A percentile compares a stretch with the other conserved stretches of the same genome.
These are phyloP conservation scores for Eilema griseolum DNA, from an alignment of 2,888 invertebrate species.

Conservation along the genomic window DNA sequence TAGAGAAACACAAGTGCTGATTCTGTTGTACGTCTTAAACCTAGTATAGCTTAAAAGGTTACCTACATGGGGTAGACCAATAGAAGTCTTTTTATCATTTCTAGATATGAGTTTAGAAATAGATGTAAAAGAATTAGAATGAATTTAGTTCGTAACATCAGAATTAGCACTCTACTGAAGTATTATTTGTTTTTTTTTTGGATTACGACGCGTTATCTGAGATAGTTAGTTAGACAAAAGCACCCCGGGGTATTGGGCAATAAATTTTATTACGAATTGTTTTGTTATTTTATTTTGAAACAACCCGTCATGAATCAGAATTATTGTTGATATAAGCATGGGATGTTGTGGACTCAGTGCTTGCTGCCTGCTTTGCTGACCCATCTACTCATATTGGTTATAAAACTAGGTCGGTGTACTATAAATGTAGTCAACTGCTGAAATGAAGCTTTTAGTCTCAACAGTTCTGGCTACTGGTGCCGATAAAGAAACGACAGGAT, in stretches of 20 bases:
- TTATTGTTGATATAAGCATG: too few species aligned
- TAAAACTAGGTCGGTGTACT: too few species aligned
- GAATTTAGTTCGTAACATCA: not conserved
- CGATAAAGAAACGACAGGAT: too few species aligned
- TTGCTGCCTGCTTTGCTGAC: too few species aligned
- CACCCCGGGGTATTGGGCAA: constrained; percentile 48
- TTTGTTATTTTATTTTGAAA: constrained; percentile 36
- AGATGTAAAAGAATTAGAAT: constrained; percentile 7
- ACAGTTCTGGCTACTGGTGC: too few species aligned
- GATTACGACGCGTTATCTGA: constrained; percentile 41
- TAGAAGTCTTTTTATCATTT: constrained; percentile 1
- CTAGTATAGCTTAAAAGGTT: not conserved
- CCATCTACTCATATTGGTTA: too few species aligned
- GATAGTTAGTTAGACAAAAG: constrained; percentile 40
- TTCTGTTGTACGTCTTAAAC: constrained; percentile 8
- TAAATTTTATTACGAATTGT: constrained; percentile 57
- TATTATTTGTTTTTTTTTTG: constrained; percentile 32
- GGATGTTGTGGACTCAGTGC: too few species aligned
- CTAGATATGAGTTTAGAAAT: not conserved
- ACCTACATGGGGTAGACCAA: not conserved
- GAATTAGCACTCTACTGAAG: constrained; percentile 17
- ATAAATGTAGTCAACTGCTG: too few species aligned
- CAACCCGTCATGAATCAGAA: too few species aligned
- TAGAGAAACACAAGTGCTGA: not conserved
- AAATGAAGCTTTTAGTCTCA: too few species aligned